Base-by-base conservation (phyloP, 2,797 vertebrate genomes). In the Heliangelus exortis region DNA sequence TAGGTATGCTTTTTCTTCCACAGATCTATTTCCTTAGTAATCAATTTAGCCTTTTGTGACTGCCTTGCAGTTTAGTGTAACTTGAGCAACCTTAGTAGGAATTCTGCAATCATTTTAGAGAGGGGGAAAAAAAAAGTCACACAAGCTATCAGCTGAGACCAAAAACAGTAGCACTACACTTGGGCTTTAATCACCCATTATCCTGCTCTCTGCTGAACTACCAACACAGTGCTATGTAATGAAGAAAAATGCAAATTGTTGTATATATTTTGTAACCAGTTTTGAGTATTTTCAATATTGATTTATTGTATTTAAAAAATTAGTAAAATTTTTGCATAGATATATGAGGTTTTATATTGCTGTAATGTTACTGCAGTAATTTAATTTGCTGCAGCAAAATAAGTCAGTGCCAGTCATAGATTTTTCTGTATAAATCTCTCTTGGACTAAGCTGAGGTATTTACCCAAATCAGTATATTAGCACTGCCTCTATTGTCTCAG, bases 401-500 rank as follows among this genome's bases (percentile, higher is more conserved):
- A 89, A 87, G 77, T 55, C 31, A 33, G 26, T 51, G 39, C 71
- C 34, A 79, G 63, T 83, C 91, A 79, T 25, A 92, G 61, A 82
- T 90, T 93, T 87, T 95, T 90, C 73, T 74, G 87, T 41, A 66
- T 39, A 6, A 86, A 66, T 68, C 33, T 90, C 76, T 93, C 65
- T 84, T 48, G 84, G 69, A 82, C 59, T 79, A 91, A 93, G 59
- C 50, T 48, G 74, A 95, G 82, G 45, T 18, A 50, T 72, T 90
- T 85, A 74, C 65, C 26, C 54, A 72, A 85, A 54, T 43, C 28
- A 84, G n/a, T 90, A 76, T 31, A 84, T 88, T 79, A 83, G 33
- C 31, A 83, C 29, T 88, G 31, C 54, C 72, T 91, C 50, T 71
- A 89, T 25, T 86, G 51, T 87, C 77, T 91, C 87, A 83, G 71